Conservation (phyloP, 2,797 vertebrate species). For the Silurus lanzhouensis region DNA sequence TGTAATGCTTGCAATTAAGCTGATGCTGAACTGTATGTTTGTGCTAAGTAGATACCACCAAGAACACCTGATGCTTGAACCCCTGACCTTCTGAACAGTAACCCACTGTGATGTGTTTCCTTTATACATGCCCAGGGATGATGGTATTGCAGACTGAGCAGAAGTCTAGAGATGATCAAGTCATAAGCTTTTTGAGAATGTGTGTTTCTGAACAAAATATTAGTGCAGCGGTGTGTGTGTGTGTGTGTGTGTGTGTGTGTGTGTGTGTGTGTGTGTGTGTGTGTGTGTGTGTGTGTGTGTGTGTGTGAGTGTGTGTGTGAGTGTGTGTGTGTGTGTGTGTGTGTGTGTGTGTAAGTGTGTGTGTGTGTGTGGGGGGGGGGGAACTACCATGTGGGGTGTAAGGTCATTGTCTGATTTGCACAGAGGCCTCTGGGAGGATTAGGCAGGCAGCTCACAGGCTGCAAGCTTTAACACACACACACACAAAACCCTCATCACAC, state of each 20-base stretch:
- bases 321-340: slow-evolving; percentile 17
- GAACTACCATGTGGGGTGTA: slow-evolving; percentile 45
- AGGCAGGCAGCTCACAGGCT: slow-evolving; percentile 66
- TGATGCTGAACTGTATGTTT: too few species aligned
- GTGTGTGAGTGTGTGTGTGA: slow-evolving; percentile 51
- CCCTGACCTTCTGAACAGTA: too few species aligned
- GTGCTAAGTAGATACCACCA: too few species aligned
- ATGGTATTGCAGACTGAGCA: too few species aligned
- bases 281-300: not conserved
- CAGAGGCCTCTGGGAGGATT: slow-evolving; percentile 70
- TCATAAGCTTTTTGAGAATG: too few species aligned
- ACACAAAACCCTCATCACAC: slow-evolving; percentile 57
- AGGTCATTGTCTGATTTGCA: slow-evolving; percentile 74
- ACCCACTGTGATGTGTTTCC: too few species aligned
- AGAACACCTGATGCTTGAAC: too few species aligned
- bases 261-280: slow-evolving; percentile 12
- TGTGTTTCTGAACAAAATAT: slow-evolving; percentile 74
- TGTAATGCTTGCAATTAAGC: too few species aligned
- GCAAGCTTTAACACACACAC: slow-evolving; percentile 66
- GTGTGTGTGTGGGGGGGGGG: slow-evolving; percentile 49
- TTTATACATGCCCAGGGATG: too few species aligned
- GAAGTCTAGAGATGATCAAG: too few species aligned
- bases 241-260: slow-evolving; percentile 41
- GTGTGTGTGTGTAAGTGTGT: not conserved
- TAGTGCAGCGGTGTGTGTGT: slow-evolving; percentile 64